Evolutionary conservation across 2,113 vertebrate species (phyloP).

Genomic region (Cervus canadensis): DNA sequence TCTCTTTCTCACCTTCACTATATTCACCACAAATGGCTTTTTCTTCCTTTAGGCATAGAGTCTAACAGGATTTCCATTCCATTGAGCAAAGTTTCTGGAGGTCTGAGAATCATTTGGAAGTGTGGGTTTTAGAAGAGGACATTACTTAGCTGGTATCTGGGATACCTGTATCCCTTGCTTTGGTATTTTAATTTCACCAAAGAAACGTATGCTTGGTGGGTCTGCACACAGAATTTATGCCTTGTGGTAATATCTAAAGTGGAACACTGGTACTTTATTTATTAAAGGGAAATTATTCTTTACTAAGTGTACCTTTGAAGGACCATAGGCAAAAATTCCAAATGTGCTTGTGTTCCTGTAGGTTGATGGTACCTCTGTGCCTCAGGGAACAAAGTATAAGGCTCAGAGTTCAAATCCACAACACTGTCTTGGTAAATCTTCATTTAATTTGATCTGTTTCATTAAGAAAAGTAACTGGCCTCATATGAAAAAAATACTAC

Average conservation of each 20-base stretch:
- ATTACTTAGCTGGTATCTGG: neutral
- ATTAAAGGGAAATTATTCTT: neutral
- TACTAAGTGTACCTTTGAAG: neutral
- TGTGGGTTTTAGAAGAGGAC: neutral
- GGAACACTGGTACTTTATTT: neutral
- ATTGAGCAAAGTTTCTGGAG: neutral
- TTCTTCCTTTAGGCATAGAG: neutral
- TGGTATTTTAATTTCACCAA: slow-evolving; percentile 37
- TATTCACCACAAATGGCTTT: neutral
- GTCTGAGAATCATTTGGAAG: neutral
- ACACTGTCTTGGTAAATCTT: neutral
- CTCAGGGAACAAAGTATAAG: neutral
- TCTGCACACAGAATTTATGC: neutral
- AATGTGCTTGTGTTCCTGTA: neutral
- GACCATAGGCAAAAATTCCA: neutral
- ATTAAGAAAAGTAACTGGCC: neutral
- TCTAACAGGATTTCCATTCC: slow-evolving; percentile 14
- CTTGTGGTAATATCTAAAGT: neutral
- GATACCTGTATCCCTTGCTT: neutral
- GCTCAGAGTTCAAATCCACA: neutral
- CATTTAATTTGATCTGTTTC: neutral
- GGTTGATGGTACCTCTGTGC: neutral
- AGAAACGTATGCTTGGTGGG: neutral
- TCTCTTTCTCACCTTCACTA: neutral
- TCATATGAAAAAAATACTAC: neutral